Conservation (phyloP, 2,797 vertebrate species). For the Ctenochaetus hawaiiensis region DNA sequence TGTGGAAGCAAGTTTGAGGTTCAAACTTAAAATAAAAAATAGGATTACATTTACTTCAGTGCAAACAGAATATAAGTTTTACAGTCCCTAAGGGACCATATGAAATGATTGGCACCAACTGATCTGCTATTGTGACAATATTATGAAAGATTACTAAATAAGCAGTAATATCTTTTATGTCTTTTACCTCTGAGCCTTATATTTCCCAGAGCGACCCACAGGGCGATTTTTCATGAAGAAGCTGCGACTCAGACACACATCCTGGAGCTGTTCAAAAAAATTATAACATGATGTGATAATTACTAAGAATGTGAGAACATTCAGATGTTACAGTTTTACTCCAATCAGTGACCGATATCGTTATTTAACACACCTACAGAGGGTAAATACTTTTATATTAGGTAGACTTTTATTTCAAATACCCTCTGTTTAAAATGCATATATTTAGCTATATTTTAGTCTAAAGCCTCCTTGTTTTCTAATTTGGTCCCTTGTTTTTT, state of each 20-base stretch:
- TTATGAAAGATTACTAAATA: background rate
- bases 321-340: background rate
- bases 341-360: too few relatives aligned
- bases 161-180: background rate
- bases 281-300: background rate
- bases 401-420: too few relatives aligned
- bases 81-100: background rate
- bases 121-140: background rate
- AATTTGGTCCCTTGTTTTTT: too few relatives aligned
- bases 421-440: too few relatives aligned
- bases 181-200: conserved; percentile 76
- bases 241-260: conserved; percentile 70
- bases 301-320: background rate
- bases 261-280: conserved; percentile 63
- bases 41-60: background rate
- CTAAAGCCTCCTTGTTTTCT: too few relatives aligned
- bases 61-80: background rate
- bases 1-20: background rate
- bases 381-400: too few relatives aligned
- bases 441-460: too few relatives aligned
- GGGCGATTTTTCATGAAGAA: conserved; percentile 82
- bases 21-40: background rate
- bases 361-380: too few relatives aligned
- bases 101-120: conserved; percentile 1
- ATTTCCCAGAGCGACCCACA: conserved; percentile 82